Conservation (phyloP, 2,888 invertebrate species). For the Eustalomyia histrio region DNA sequence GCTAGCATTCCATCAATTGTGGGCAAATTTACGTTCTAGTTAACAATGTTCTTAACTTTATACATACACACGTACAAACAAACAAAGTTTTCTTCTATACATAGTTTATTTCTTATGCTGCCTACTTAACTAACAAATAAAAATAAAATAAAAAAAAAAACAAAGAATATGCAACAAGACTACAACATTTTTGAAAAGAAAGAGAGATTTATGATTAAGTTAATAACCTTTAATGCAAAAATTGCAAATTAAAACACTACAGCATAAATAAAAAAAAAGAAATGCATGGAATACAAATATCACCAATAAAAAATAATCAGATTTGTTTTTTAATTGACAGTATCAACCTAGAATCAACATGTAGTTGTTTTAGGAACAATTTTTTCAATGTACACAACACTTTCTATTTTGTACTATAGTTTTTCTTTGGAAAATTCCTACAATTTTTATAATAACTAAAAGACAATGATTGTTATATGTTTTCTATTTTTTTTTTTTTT, state of each 20-base stretch:
- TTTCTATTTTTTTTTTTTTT: background rate
- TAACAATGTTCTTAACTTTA: constrained; percentile 49
- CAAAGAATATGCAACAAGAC: background rate
- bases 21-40: constrained; percentile 63
- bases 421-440: background rate
- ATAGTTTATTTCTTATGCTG: constrained; percentile 22
- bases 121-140: constrained; percentile 35
- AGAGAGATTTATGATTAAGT: constrained; percentile 58
- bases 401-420: constrained; percentile 46
- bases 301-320: background rate
- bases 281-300: background rate
- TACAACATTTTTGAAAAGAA: constrained; percentile 22
- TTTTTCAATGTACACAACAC: constrained; percentile 34
- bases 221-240: constrained; percentile 53
- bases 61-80: no score
- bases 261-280: background rate
- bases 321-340: constrained; percentile 41
- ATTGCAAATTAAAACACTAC: constrained; percentile 18
- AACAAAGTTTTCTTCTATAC: no score
- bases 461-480: constrained; percentile 5
- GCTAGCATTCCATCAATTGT: constrained; percentile 67
- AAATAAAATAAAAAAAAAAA: constrained; percentile 1
- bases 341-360: background rate
- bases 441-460: background rate
- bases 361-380: constrained; percentile 7